Base-by-base conservation (phyloP, 2,797 vertebrate genomes). In the Glossophaga mutica region DNA sequence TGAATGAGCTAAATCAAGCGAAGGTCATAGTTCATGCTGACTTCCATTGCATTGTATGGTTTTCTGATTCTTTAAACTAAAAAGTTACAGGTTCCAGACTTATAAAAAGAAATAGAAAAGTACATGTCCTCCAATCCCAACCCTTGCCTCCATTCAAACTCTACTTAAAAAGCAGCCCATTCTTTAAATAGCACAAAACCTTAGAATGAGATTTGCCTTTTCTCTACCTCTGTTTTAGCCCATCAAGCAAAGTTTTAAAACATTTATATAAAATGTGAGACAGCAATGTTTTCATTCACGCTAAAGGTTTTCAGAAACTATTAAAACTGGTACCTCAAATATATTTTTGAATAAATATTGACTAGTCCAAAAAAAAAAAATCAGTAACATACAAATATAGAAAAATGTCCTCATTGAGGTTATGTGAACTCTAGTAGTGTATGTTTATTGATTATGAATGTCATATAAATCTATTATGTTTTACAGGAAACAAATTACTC, bases 321-420 rank as follows among this genome's bases (percentile, higher is more conserved):
- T 48, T 87, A 62, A 95, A 93, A 26, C 5, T 85, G 37, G 4
- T 1, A 71, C 21, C 29, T 59, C 18, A 89, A 42, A 55, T 48
- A 37, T 34, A 62, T 85, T 55, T 84, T 91, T 74, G 21, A 74
- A 46, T 46, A 93, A 87, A 62, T 59, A 81, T 22, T 34, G 4
- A 84, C 91, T 76, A 85, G 16, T 52, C 11, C 21, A 93, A 48
- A 96, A 78, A 9, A 93, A 48, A 96, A 78, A 9, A 87, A 67
- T n/a, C 39, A 84, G 86, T 91, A 92, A 87, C n/a, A 76, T 83
- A 14, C 4, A 70, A n/a, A 48, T 79, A 48, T 46, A 52, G 4
- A n/a, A 16, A 91, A 84, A 76, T 34, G 6, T 89, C 29, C 21
- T 93, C 44, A 39, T 29, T 86, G 15, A 83, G 7, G 26, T 44